A percentile compares a stretch with the other conserved stretches of the same genome.
Conservation (phyloP, 2,888 invertebrate genomes). For the Sabatieria punctata region DNA sequence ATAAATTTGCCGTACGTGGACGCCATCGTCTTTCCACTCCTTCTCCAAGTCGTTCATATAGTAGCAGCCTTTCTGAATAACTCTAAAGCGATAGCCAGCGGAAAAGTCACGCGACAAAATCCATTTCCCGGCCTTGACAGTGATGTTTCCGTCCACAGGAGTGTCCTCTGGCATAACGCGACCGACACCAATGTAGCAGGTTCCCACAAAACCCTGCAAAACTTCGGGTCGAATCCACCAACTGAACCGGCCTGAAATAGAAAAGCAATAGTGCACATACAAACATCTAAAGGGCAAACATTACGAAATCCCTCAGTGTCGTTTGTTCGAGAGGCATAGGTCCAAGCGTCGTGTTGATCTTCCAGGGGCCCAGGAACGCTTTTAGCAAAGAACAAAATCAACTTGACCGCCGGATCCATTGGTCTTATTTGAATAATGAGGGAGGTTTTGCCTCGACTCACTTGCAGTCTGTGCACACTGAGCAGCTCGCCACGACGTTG, state of each 20-base stretch:
- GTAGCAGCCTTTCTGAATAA: constrained; percentile 32
- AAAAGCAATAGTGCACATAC: too few species aligned
- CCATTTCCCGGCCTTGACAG: not conserved
- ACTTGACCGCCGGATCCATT: not conserved
- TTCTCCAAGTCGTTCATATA: constrained; percentile 24
- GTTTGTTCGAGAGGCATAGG: too few species aligned
- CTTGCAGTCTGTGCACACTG: too few species aligned
- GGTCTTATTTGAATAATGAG: not conserved
- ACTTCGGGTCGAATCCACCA: not conserved
- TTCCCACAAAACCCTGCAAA: not conserved
- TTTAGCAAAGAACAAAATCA: not conserved
- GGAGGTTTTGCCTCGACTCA: not conserved
- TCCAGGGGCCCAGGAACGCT: not conserved
- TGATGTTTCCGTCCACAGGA: not conserved
- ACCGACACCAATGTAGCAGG: not conserved
- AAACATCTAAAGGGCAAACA: too few species aligned
- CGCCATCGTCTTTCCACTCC: constrained; percentile 27
- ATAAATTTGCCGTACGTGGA: constrained; percentile 16
- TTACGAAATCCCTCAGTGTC: too few species aligned
- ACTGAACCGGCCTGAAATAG: not conserved
- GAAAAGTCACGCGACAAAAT: constrained; percentile 18
- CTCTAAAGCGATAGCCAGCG: constrained; percentile 30
- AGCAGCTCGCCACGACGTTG: too few species aligned
- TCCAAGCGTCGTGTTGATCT: not conserved
- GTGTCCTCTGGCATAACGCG: not conserved